phyloP scores from a whole-genome alignment of 1,140 invertebrate species.

The Diuraphis noxia region DNA sequence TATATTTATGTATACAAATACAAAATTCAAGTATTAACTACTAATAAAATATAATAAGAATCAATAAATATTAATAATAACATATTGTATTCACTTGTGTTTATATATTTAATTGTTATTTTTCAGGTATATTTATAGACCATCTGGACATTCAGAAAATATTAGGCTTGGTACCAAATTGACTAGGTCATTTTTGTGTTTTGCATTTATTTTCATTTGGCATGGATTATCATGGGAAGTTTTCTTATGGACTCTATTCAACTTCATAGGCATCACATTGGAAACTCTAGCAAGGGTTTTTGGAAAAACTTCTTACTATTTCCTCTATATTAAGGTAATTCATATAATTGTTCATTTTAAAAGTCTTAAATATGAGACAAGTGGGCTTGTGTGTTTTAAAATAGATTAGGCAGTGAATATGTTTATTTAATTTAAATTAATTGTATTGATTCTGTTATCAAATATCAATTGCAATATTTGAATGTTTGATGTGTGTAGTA shows the following conservation, averaged over 20 bases:
- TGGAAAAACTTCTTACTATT: slow-evolving; percentile 40
- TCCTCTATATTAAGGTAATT: slow-evolving; percentile 26
- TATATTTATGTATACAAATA: not conserved
- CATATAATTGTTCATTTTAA: not conserved
- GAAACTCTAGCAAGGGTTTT: slow-evolving; percentile 43
- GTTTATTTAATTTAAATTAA: too few species aligned
- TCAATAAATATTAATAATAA: too few species aligned
- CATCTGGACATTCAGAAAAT: slow-evolving; percentile 12
- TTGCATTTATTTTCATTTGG: slow-evolving; percentile 55
- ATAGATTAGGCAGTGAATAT: too few species aligned
- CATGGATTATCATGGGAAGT: slow-evolving; percentile 53
- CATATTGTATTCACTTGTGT: not conserved
- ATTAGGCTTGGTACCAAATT: slow-evolving; percentile 1
- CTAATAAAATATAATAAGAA: not conserved
- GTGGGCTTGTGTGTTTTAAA: not conserved
- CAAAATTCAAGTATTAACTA: not conserved
- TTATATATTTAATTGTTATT: slow-evolving; percentile 12
- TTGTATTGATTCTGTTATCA: too few species aligned
- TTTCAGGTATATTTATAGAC: slow-evolving; percentile 53
- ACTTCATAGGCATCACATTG: slow-evolving; percentile 47
- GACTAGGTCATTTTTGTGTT: slow-evolving; percentile 48
- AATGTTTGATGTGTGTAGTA: not conserved
- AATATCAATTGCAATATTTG: not conserved
- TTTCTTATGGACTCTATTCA: slow-evolving; percentile 53
- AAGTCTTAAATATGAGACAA: not conserved